A percentile compares a stretch with the other conserved stretches of the same genome.
Evolutionary conservation across 1,140 invertebrate genomes (phyloP).

Genomic region (Zaprionus capensis): DNA sequence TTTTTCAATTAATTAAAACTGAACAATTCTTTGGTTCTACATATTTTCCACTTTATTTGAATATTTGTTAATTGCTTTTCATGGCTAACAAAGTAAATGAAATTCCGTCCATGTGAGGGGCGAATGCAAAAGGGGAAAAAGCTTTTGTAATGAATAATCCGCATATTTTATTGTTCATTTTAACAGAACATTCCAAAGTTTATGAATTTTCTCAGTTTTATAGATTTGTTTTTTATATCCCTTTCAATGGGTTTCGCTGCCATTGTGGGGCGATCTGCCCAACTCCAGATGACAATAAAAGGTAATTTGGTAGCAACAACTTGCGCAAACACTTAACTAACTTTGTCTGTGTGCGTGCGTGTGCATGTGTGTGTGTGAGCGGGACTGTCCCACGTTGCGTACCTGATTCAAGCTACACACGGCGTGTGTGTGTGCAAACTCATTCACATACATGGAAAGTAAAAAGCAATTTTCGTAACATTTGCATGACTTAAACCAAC

Average conservation of each 20-base stretch:
- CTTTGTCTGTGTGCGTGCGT: slow-evolving; percentile 43
- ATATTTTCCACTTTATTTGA: neutral
- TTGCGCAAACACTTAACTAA: slow-evolving; percentile 76
- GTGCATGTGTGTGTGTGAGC: neutral
- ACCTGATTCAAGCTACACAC: slow-evolving; percentile 21
- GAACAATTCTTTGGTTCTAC: neutral
- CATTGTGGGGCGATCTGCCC: slow-evolving; percentile 29
- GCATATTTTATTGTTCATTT: slow-evolving; percentile 28
- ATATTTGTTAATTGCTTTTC: neutral
- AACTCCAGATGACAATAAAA: slow-evolving; percentile 70
- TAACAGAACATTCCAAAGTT: slow-evolving; percentile 13
- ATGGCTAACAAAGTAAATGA: neutral
- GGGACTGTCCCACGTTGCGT: slow-evolving; percentile 7
- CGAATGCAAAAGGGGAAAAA: neutral
- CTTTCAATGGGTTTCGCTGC: slow-evolving; percentile 12
- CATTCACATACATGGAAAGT: slow-evolving; percentile 76
- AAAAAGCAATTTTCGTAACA: slow-evolving; percentile 82
- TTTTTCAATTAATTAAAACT: neutral
- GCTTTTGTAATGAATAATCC: slow-evolving; percentile 24
- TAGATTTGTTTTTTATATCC: slow-evolving; percentile 21
- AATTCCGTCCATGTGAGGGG: slow-evolving; percentile 1
- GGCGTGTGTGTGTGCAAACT: slow-evolving; percentile 39
- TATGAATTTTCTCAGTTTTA: slow-evolving; percentile 23
- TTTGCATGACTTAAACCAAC: slow-evolving; percentile 79
- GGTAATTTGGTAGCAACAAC: slow-evolving; percentile 77